Percentiles rank a stretch among this genome's conserved stretches.
Evolutionary conservation across 1,140 invertebrate genomes (phyloP).

Genomic region (Caenorhabditis remanei): DNA sequence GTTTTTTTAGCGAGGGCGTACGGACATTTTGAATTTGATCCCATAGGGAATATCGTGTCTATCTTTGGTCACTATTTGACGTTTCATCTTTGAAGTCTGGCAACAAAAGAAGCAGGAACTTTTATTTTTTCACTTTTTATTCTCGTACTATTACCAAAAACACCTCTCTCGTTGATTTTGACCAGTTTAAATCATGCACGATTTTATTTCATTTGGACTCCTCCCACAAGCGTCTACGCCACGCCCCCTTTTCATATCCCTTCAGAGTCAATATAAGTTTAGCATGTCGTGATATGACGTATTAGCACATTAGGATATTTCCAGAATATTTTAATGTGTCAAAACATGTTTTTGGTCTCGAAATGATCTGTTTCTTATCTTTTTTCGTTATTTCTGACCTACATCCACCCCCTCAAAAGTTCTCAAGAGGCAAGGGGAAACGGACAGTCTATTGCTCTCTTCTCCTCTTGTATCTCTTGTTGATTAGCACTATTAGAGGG

Average conservation of each 20-base stretch:
- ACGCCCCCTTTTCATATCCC: neutral
- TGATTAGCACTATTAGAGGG: too few relatives aligned
- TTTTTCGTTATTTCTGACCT: neutral
- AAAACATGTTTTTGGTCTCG: neutral
- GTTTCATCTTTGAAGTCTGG: constrained; percentile 2
- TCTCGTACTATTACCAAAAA: neutral
- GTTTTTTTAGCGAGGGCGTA: neutral
- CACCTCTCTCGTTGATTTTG: neutral
- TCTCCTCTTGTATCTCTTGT: too few relatives aligned
- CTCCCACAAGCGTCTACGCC: too few relatives aligned
- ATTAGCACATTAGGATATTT: neutral
- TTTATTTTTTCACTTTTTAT: neutral
- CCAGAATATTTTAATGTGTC: neutral
- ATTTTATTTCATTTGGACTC: too few relatives aligned
- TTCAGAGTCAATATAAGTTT: neutral
- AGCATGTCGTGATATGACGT: too few relatives aligned
- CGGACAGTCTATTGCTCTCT: neutral
- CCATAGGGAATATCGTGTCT: neutral
- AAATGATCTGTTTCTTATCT: neutral
- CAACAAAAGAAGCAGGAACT: neutral
- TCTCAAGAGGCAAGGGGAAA: too few relatives aligned
- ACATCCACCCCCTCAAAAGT: too few relatives aligned
- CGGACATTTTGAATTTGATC: neutral
- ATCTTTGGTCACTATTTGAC: constrained; percentile 1
- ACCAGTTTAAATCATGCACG: too few relatives aligned